These are phyloP conservation scores for Malurus leucopterus DNA, from an alignment of 2,797 vertebrate genomes.

Conservation along the genomic window DNA sequence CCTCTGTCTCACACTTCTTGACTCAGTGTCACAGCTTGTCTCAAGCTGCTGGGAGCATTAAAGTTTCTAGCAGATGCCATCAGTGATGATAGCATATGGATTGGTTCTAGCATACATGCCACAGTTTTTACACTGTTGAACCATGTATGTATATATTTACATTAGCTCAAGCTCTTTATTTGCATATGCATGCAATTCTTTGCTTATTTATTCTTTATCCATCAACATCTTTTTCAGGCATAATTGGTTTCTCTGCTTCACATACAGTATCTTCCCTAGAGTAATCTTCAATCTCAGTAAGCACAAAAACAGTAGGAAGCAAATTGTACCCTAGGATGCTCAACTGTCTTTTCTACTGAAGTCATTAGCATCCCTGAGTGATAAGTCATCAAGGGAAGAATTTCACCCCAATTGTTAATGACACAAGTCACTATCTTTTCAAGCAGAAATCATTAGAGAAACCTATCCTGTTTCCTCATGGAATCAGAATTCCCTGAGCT, in stretches of 20 bases:
- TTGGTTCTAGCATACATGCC: not conserved
- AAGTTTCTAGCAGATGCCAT: not conserved
- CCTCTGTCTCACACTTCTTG: not conserved
- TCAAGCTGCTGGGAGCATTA: not conserved
- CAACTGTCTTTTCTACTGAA: not conserved
- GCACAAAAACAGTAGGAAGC: not conserved
- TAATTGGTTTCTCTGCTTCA: not conserved
- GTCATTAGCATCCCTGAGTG: not conserved
- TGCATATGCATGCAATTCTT: not conserved
- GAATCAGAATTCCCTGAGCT: not conserved
- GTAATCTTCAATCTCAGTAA: constrained; percentile 3
- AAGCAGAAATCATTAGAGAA: not conserved
- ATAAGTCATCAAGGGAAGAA: not conserved
- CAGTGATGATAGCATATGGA: not conserved
- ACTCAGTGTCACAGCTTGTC: not conserved
- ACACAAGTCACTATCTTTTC: not conserved
- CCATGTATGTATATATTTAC: not conserved
- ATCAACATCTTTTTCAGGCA: not conserved
- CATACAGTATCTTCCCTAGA: not conserved
- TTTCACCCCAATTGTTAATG: not conserved
- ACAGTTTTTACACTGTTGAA: not conserved
- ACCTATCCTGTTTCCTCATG: not conserved
- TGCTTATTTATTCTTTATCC: not conserved
- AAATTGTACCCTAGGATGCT: constrained; percentile 5
- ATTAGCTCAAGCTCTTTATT: not conserved